Conservation (phyloP, 2,888 invertebrate genomes). For the Polydrusus cervinus region DNA sequence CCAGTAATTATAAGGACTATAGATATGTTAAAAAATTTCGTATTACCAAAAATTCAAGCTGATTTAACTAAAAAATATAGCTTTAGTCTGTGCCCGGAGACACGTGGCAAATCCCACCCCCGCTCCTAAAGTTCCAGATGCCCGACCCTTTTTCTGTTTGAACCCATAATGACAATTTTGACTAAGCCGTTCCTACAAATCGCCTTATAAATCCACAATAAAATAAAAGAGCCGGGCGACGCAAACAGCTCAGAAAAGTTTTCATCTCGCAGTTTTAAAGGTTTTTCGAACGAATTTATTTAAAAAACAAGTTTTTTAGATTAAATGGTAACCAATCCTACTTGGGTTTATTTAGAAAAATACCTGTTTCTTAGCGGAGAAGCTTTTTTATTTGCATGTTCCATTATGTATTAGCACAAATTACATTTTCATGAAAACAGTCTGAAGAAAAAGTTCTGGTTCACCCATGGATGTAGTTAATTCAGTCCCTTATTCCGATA, state of each 20-base stretch:
- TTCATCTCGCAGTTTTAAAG: constrained; percentile 1
- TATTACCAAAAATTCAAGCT: too few relatives aligned
- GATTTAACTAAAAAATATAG: not conserved
- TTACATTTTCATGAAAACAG: not conserved
- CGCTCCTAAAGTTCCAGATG: constrained; percentile 3
- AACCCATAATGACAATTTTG: constrained; percentile 13
- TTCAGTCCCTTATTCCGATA: too few relatives aligned
- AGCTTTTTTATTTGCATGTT: too few relatives aligned
- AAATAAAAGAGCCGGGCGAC: constrained; percentile 6
- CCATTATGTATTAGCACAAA: too few relatives aligned
- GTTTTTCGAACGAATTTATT: not conserved
- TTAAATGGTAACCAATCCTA: not conserved
- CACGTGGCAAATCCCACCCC: not conserved
- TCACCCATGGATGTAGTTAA: too few relatives aligned
- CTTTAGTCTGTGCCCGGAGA: not conserved
- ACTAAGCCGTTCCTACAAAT: constrained; percentile 14
- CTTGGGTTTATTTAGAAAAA: not conserved
- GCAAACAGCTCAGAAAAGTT: constrained; percentile 5
- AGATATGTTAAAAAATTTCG: too few relatives aligned
- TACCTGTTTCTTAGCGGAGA: too few relatives aligned
- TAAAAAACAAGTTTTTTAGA: constrained; percentile 14
- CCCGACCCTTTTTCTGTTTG: constrained; percentile 15
- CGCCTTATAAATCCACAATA: constrained; percentile 21
- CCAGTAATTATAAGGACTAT: too few relatives aligned
- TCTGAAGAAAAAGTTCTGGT: too few relatives aligned